Conservation (phyloP, 2,797 vertebrate species). For the Epinephelus awoara region DNA sequence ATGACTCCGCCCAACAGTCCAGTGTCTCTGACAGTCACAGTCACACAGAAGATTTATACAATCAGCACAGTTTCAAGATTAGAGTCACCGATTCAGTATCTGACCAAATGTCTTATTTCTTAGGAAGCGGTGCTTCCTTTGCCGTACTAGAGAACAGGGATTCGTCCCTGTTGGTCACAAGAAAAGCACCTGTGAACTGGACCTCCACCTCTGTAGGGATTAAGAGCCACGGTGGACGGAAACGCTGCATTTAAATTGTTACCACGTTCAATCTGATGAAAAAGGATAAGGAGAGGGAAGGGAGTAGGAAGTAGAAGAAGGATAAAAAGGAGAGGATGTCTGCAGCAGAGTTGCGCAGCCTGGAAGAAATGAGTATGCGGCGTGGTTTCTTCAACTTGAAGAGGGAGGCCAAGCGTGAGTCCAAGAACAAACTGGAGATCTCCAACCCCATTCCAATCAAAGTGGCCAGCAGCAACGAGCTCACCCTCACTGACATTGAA, state of each 20-base stretch:
- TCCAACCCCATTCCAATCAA: conserved; percentile 99
- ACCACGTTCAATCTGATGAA: conserved; percentile 97
- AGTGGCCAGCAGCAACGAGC: conserved; percentile 93
- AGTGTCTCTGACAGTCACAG: no score
- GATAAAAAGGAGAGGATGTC: conserved; percentile 98
- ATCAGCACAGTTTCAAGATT: no score
- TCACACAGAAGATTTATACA: no score
- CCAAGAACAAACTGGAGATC: conserved; percentile 94
- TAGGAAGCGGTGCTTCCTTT: no score
- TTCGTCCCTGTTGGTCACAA: conserved; percentile 40
- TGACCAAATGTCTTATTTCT: no score
- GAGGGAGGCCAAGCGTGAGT: conserved; percentile 93
- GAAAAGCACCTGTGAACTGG: conserved; percentile 32
- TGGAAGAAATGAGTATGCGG: conserved; percentile 98
- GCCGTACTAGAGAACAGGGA: conserved; percentile 7
- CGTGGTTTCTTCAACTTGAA: conserved; percentile 97
- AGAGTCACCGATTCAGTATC: no score
- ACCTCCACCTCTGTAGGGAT: conserved; percentile 58
- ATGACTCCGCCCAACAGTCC: no score
- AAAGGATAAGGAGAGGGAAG: conserved; percentile 94
- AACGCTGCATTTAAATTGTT: conserved; percentile 22
- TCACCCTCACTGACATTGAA: conserved; percentile 95
- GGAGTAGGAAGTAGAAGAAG: conserved; percentile 93
- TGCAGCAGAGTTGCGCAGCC: conserved; percentile 92
- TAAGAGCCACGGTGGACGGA: conserved; percentile 47